Conservation (phyloP, 2,888 invertebrate genomes). For the Eupeodes luniger region DNA sequence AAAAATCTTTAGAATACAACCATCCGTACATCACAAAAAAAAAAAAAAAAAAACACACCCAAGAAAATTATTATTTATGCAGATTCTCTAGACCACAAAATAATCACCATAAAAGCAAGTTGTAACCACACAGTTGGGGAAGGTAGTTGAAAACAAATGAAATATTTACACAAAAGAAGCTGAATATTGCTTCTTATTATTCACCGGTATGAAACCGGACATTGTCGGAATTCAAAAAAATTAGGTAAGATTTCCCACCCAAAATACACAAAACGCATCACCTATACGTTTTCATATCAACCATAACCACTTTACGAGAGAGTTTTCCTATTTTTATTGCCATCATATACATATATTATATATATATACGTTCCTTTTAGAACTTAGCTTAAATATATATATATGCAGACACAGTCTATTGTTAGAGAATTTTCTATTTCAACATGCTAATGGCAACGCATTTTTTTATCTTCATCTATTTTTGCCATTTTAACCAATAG, state of each 20-base stretch:
- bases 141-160: constrained; percentile 30
- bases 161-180: constrained; percentile 39
- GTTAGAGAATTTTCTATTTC: constrained; percentile 1
- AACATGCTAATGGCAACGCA: constrained; percentile 37
- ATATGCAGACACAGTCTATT: neutral
- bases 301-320: neutral
- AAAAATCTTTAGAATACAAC: too few relatives aligned
- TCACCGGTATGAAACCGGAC: constrained; percentile 45
- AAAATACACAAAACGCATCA: neutral
- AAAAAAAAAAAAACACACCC: neutral
- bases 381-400: too few relatives aligned
- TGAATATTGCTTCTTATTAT: neutral
- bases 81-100: constrained; percentile 49
- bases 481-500: constrained; percentile 20
- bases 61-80: constrained; percentile 54
- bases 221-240: constrained; percentile 53
- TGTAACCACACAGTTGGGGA: constrained; percentile 16
- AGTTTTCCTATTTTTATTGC: neutral
- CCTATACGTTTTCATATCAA: neutral
- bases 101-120: constrained; percentile 64
- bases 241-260: constrained; percentile 49
- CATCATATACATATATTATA: neutral
- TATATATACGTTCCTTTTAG: too few relatives aligned
- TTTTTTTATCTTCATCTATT: constrained; percentile 61
- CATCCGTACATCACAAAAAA: neutral